Evolutionary conservation across 2,113 vertebrate species (phyloP).

Genomic region (Engraulis encrasicolus): DNA sequence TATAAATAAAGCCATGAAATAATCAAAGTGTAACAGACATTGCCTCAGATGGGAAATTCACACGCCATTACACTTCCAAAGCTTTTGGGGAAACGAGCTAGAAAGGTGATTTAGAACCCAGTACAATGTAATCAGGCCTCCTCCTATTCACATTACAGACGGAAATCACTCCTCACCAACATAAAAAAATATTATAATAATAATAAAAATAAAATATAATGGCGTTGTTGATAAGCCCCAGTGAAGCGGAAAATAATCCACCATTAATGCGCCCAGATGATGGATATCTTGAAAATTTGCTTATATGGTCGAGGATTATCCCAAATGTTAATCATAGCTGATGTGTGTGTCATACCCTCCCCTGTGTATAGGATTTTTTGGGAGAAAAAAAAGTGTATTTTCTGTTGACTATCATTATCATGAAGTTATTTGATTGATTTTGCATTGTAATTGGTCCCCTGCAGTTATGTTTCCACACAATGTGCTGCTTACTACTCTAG

Average conservation of each 20-base stretch:
- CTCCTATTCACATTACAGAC: slow-evolving; percentile 60
- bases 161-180: slow-evolving; percentile 56
- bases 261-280: slow-evolving; percentile 29
- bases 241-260: slow-evolving; percentile 69
- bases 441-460: neutral
- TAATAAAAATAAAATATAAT: slow-evolving; percentile 65
- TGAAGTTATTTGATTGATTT: neutral
- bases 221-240: slow-evolving; percentile 58
- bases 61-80: slow-evolving; percentile 38
- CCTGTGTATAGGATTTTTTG: neutral
- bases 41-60: slow-evolving; percentile 36
- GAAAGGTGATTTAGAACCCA: slow-evolving; percentile 43
- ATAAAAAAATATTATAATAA: slow-evolving; percentile 44
- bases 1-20: slow-evolving; percentile 35
- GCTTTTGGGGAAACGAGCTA: slow-evolving; percentile 32
- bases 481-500: neutral
- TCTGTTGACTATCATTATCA: neutral
- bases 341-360: neutral
- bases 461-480: neutral
- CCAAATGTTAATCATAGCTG: slow-evolving; percentile 6
- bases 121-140: slow-evolving; percentile 49
- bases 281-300: neutral
- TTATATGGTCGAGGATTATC: slow-evolving; percentile 20
- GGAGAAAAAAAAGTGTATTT: no score
- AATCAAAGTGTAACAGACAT: slow-evolving; percentile 39